phyloP scores from a whole-genome alignment of 2,113 vertebrate species.

The Eonycteris spelaea region DNA sequence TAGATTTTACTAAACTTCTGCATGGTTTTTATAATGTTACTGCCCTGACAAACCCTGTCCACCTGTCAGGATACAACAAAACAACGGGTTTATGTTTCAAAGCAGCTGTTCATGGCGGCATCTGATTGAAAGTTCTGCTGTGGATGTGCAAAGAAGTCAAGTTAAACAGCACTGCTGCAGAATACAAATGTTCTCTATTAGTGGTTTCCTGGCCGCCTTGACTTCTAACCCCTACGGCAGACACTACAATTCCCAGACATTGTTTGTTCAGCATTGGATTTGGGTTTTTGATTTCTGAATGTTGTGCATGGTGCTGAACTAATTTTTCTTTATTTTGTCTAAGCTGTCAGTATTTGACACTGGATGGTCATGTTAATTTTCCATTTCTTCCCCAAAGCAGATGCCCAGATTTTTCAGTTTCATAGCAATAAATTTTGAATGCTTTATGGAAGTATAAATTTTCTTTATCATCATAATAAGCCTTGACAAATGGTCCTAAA shows the following conservation, averaged over 20 bases:
- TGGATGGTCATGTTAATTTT: conserved; percentile 20
- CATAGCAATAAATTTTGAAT: conserved; percentile 43
- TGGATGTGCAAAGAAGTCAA: conserved; percentile 37
- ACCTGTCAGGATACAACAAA: conserved; percentile 75
- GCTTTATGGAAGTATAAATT: conserved; percentile 62
- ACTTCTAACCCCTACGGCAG: conserved; percentile 50
- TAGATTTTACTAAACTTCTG: not conserved
- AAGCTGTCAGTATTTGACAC: conserved; percentile 64
- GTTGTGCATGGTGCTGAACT: not conserved
- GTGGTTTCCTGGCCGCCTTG: conserved; percentile 47
- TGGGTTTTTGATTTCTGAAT: conserved; percentile 54
- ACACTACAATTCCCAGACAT: conserved; percentile 62
- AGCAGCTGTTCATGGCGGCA: conserved; percentile 56
- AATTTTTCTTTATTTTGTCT: conserved; percentile 55
- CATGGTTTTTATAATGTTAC: not conserved
- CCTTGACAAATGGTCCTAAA: conserved; percentile 76
- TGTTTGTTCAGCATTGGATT: not conserved
- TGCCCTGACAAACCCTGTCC: conserved; percentile 49
- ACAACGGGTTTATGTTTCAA: conserved; percentile 73
- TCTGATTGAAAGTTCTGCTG: conserved; percentile 75
- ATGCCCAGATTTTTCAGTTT: conserved; percentile 57
- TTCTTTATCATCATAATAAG: conserved; percentile 74
- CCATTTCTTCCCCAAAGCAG: conserved; percentile 36
- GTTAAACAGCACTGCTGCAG: conserved; percentile 71
- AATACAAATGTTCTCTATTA: conserved; percentile 76